phyloP scores from a whole-genome alignment of 2,113 vertebrate genomes.

The Grallaria varia region DNA sequence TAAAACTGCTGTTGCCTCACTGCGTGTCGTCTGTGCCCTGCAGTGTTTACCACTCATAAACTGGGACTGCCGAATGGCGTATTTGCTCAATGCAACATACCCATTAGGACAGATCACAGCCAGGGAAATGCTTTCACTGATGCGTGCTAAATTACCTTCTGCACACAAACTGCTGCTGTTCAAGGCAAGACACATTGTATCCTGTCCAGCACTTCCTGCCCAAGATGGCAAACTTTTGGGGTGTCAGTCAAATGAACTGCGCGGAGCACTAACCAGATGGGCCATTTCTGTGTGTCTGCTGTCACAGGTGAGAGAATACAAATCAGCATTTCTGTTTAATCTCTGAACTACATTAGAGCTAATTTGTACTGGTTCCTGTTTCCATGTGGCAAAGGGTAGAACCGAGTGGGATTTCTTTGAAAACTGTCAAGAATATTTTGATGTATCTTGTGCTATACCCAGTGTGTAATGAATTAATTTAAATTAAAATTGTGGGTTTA shows the following conservation, averaged over 20 bases:
- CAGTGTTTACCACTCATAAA: not conserved
- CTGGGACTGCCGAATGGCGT: not conserved
- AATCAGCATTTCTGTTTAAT: not conserved
- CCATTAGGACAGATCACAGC: not conserved
- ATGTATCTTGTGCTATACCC: not conserved
- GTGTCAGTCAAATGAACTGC: not conserved
- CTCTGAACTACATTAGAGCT: not conserved
- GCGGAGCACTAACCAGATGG: not conserved
- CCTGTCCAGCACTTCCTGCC: not conserved
- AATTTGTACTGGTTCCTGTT: not conserved
- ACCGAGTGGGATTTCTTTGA: not conserved
- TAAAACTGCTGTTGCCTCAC: not conserved
- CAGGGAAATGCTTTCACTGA: not conserved
- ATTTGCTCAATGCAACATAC: not conserved
- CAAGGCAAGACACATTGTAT: not conserved
- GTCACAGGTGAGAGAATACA: not conserved
- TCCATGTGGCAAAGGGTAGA: not conserved
- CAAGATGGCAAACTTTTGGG: not conserved
- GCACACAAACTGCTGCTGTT: not conserved
- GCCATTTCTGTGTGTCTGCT: not conserved
- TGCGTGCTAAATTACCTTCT: not conserved
- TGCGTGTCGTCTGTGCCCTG: not conserved
- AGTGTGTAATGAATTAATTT: not conserved
- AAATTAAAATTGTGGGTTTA: not conserved
- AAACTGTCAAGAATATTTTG: not conserved